A percentile compares a stretch with the other conserved stretches of the same genome.
phyloP scores from a whole-genome alignment of 35 echinoderm and acorn worm species.

The Ophiothrix spiculata region DNA sequence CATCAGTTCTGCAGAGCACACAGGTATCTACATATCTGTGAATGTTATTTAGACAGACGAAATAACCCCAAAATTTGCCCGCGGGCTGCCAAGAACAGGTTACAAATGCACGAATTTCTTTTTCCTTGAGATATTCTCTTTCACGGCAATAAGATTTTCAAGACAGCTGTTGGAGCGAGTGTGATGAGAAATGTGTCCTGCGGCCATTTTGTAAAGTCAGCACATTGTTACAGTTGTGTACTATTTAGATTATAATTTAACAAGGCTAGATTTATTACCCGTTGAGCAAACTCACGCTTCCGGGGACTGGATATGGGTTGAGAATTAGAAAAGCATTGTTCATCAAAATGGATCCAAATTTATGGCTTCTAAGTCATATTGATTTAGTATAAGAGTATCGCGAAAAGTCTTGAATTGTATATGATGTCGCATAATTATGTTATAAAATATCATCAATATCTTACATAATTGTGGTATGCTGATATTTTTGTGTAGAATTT shows the following conservation, averaged over 20 bases:
- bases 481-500: too few relatives aligned
- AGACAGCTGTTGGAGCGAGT: neutral
- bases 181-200: too few relatives aligned
- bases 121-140: neutral
- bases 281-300: neutral
- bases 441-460: too few relatives aligned
- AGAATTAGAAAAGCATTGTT: too few relatives aligned
- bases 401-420: too few relatives aligned
- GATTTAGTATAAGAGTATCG: too few relatives aligned
- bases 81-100: neutral
- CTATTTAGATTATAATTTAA: too few relatives aligned
- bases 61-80: neutral
- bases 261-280: too few relatives aligned
- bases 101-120: neutral
- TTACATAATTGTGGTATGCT: too few relatives aligned
- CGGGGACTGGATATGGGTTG: neutral
- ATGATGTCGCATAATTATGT: too few relatives aligned
- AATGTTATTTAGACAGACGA: neutral
- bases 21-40: neutral
- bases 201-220: neutral
- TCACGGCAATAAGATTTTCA: neutral
- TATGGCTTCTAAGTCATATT: too few relatives aligned
- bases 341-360: too few relatives aligned
- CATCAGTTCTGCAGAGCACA: neutral
- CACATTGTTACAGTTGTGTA: constrained; percentile 4